A percentile compares a stretch with the other conserved stretches of the same genome.
Evolutionary conservation across 2,888 invertebrate species (phyloP).

Genomic region (Perithous albicinctus): DNA sequence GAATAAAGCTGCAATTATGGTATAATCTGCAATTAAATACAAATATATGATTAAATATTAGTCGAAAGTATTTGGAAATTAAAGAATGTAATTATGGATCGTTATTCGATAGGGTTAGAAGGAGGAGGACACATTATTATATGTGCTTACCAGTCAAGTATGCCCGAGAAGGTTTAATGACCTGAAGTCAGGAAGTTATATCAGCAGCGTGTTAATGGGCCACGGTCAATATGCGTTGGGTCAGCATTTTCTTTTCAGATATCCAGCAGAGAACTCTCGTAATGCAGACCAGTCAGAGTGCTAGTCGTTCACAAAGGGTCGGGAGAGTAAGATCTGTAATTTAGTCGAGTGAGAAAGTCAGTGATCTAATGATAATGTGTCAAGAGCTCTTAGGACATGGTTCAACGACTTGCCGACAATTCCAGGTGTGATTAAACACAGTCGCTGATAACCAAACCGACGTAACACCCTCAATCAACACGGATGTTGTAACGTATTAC

Average conservation of each 20-base stretch:
- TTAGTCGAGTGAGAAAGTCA: constrained; percentile 49
- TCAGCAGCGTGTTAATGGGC: constrained; percentile 62
- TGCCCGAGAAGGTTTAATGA: constrained; percentile 53
- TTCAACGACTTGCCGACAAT: constrained; percentile 39
- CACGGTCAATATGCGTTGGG: constrained; percentile 31
- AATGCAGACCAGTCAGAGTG: not conserved
- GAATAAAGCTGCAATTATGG: constrained; percentile 1
- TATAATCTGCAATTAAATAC: not conserved
- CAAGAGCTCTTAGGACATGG: constrained; percentile 26
- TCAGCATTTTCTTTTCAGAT: constrained; percentile 37
- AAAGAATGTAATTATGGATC: not conserved
- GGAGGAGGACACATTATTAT: not conserved
- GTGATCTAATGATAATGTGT: constrained; percentile 58
- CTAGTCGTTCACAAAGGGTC: not conserved
- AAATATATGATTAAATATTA: not conserved
- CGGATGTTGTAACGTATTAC: too few species aligned
- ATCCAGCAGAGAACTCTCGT: not conserved
- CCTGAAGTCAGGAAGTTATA: constrained; percentile 59
- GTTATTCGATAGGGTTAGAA: not conserved
- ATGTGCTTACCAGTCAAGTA: constrained; percentile 12
- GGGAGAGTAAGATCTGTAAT: not conserved
- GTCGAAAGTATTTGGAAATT: not conserved
- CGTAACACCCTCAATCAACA: not conserved
- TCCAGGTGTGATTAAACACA: constrained; percentile 24
- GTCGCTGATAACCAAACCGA: not conserved